Evolutionary conservation across 2,797 vertebrate species (phyloP).

Genomic region (Leptoclinus maculatus): DNA sequence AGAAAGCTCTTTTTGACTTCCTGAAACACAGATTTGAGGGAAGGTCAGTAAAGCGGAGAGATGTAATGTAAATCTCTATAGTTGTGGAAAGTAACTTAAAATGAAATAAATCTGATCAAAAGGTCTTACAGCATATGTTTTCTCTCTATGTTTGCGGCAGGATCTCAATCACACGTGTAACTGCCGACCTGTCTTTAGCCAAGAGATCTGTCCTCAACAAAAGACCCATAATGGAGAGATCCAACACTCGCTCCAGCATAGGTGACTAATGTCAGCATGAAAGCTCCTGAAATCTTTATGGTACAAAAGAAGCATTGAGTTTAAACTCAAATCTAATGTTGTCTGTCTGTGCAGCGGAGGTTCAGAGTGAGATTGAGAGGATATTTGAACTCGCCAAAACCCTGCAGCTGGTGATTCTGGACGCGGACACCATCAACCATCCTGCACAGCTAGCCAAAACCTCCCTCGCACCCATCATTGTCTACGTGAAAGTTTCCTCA

Average conservation of each 20-base stretch:
- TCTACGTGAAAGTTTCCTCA: constrained; percentile 96
- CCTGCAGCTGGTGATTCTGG: constrained; percentile 93
- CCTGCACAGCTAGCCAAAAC: constrained; percentile 96
- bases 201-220: constrained; percentile 97
- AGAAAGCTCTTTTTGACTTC: constrained; percentile 98
- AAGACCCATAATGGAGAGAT: constrained; percentile 95
- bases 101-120: background rate
- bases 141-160: constrained; percentile 67
- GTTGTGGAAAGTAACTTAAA: background rate
- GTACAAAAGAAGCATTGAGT: background rate
- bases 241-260: constrained; percentile 94
- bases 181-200: constrained; percentile 94
- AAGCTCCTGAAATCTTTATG: background rate
- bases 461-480: constrained; percentile 93
- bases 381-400: constrained; percentile 98
- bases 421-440: constrained; percentile 97
- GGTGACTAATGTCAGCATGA: constrained; percentile 80
- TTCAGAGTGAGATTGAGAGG: constrained; percentile 96
- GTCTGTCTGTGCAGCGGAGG: constrained; percentile 86
- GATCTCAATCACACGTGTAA: constrained; percentile 97
- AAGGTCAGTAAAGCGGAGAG: constrained; percentile 83
- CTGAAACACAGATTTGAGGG: constrained; percentile 97
- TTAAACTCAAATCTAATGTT: background rate
- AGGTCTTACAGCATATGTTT: background rate
- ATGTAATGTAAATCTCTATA: background rate